Base-by-base conservation (phyloP, 2,797 vertebrate species). In the Bradypodion pumilum region DNA sequence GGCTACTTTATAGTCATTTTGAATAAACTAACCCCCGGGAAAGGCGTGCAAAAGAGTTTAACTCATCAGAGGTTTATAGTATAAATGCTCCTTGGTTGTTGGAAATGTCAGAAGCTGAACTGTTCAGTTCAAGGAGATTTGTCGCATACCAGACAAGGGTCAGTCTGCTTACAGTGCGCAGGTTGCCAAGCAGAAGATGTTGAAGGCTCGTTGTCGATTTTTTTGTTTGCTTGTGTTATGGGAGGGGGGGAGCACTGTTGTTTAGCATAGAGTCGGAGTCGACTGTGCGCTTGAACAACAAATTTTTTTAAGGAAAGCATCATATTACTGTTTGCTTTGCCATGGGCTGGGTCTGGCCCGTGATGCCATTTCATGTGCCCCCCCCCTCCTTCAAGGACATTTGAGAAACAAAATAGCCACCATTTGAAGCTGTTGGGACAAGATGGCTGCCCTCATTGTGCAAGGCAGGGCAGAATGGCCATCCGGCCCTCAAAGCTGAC, bases 71-170 rank as follows among this genome's bases (percentile, higher is more conserved):
- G 88, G 84, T 91, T 93, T 93, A 91, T 88, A 92, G 92, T 92
- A 93, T 92, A 93, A 94, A 93, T 94, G 90, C 80, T 93, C 85
- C 73, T 74, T 86, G 88, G 86, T 91, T 93, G 42, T 93, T 92
- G 91, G 90, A 92, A 91, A 84, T 0, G 40, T 93, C 91, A 92
- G 89, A 91, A 89, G 91, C 92, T 91, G 92, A 92, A 93, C 93
- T 91, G 91, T 93, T 90, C 79, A 89, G 92, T 93, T 93, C 93
- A 94, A 89, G 90, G 52, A 85, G 90, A 87, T 94, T 93, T 93
- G 93, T 93, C 93, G 88, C 91, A 89, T 91, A 91, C 92, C 88
- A 92, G 92, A 93, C 92, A 93, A 93, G 92, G 89, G 91, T 88
- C 93, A 90, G 91, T 92, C 93, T 93, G 92, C 89, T 84, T 42